phyloP scores from a whole-genome alignment of 2,113 vertebrate genomes.

The Pipra filicauda region DNA sequence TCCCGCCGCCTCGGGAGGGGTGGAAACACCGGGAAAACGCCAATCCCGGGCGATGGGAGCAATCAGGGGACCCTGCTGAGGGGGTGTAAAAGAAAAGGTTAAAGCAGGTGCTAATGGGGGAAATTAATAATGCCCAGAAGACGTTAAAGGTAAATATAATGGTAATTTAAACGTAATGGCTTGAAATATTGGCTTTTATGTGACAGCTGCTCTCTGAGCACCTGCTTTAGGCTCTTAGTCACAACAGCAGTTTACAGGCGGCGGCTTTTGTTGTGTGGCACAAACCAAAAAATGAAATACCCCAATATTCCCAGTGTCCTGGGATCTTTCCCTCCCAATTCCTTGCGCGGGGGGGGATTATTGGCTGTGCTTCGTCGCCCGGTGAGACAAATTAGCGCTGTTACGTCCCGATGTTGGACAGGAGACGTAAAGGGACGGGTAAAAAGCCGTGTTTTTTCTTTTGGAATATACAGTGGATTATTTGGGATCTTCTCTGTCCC shows the following conservation, averaged over 20 bases:
- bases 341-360: neutral
- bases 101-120: neutral
- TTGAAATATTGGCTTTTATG: slow-evolving; percentile 34
- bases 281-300: no score
- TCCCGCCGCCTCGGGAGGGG: accelerated
- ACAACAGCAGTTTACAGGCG: neutral
- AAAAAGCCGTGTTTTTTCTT: neutral
- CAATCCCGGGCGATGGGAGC: neutral
- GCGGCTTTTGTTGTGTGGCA: neutral
- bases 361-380: neutral
- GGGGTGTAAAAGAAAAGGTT: slow-evolving; percentile 13
- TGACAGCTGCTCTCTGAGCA: slow-evolving; percentile 63
- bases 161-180: slow-evolving; percentile 49
- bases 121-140: slow-evolving; percentile 48
- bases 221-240: slow-evolving; percentile 25
- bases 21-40: neutral
- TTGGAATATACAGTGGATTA: neutral
- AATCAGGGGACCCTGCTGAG: neutral
- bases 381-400: neutral
- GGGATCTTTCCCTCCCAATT: neutral
- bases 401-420: neutral
- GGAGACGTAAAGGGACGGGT: neutral
- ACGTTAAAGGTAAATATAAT: slow-evolving; percentile 44
- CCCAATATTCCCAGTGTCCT: neutral
- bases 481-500: no score